Evolutionary conservation across 2,888 invertebrate genomes (phyloP).

Genomic region (Cantharis flavilabris): DNA sequence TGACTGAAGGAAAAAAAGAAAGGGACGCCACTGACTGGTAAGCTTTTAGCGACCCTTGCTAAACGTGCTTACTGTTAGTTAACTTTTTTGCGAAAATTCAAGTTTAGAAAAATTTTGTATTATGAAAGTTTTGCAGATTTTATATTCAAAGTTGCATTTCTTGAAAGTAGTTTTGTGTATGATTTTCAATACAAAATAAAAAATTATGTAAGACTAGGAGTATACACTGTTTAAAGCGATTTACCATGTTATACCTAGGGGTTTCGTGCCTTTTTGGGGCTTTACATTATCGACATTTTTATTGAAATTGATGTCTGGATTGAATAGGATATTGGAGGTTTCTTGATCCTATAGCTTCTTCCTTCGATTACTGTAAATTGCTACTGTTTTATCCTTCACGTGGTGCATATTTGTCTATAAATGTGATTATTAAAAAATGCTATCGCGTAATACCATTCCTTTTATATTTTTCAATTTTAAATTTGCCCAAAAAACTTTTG

Average conservation of each 20-base stretch:
- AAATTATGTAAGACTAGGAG: slow-evolving; percentile 17
- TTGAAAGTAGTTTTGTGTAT: background rate
- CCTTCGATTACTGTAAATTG: slow-evolving; percentile 46
- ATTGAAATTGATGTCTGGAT: slow-evolving; percentile 52
- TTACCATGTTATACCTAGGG: slow-evolving; percentile 32
- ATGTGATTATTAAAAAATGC: slow-evolving; percentile 1
- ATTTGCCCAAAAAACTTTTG: background rate
- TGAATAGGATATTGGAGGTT: slow-evolving; percentile 49
- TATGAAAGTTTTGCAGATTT: background rate
- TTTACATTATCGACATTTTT: slow-evolving; percentile 49
- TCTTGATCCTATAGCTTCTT: slow-evolving; percentile 44
- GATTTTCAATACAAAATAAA: slow-evolving; percentile 2
- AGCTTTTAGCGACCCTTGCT: background rate
- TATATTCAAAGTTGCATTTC: background rate
- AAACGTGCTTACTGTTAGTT: background rate
- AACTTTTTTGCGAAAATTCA: background rate
- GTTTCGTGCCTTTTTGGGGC: slow-evolving; percentile 39
- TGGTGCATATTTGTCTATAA: slow-evolving; percentile 3
- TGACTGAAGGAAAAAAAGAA: background rate
- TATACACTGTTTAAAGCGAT: slow-evolving; percentile 26
- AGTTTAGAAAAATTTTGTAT: background rate
- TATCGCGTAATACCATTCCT: background rate
- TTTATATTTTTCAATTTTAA: background rate
- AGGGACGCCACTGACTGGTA: background rate
- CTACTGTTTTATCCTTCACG: slow-evolving; percentile 17